These are phyloP conservation scores for Lamellibrachia columna DNA, from an alignment of 2,888 invertebrate species.

Conservation along the genomic window DNA sequence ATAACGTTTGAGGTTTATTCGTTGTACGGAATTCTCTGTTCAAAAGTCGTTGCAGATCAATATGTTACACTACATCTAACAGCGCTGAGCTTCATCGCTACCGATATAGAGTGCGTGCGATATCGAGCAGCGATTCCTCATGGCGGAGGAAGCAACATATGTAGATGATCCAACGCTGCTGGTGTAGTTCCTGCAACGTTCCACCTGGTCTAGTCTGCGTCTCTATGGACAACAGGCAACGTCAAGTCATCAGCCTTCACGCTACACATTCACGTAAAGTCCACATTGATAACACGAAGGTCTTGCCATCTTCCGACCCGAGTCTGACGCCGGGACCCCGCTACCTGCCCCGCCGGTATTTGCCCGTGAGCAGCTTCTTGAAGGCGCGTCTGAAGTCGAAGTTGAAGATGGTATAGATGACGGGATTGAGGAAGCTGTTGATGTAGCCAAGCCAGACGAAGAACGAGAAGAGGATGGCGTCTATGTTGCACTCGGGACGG, in stretches of 20 bases:
- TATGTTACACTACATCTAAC: background rate
- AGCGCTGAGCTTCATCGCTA: background rate
- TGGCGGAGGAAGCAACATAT: background rate
- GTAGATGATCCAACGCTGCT: background rate
- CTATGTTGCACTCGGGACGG: conserved; percentile 77
- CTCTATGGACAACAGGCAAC: background rate
- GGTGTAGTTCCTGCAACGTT: background rate
- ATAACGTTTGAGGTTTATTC: background rate
- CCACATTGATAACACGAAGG: background rate
- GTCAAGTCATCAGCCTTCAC: background rate
- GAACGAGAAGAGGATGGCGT: conserved; percentile 55
- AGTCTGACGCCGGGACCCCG: background rate
- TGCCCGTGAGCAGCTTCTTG: conserved; percentile 80
- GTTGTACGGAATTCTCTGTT: background rate
- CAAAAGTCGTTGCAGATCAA: background rate
- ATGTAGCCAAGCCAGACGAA: conserved; percentile 99
- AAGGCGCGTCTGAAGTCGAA: conserved; percentile 96
- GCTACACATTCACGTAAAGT: background rate
- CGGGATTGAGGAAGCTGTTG: conserved; percentile 85
- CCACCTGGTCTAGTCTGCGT: background rate
- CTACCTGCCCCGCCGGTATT: background rate
- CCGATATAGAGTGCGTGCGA: background rate
- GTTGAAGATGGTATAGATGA: conserved; percentile 66
- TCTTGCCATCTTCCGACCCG: background rate
- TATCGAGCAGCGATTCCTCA: background rate